Conservation (phyloP, 1,140 invertebrate genomes). For the Vollenhovia emeryi region DNA sequence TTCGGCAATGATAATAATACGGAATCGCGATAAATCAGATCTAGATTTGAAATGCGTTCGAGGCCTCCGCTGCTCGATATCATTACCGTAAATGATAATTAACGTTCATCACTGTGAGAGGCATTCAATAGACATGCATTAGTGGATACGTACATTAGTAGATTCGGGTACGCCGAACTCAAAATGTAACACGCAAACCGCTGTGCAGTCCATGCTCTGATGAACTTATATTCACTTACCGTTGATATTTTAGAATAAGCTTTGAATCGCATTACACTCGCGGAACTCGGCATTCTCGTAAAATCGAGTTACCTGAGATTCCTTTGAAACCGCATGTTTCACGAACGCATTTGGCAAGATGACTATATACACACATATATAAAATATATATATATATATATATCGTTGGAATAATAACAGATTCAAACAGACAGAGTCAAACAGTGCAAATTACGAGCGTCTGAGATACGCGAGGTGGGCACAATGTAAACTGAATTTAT, state of each 20-base stretch:
- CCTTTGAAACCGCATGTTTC: conserved; percentile 47
- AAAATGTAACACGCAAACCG: conserved; percentile 48
- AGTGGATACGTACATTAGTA: conserved; percentile 17
- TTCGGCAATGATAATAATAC: background rate
- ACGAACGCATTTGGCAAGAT: conserved; percentile 37
- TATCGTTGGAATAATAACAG: conserved; percentile 41
- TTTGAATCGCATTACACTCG: conserved; percentile 46
- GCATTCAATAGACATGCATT: conserved; percentile 31
- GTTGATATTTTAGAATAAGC: conserved; percentile 58
- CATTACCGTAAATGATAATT: conserved; percentile 38
- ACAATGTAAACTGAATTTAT: conserved; percentile 23
- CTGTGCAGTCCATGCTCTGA: conserved; percentile 40
- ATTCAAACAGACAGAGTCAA: conserved; percentile 27
- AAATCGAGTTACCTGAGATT: conserved; percentile 53
- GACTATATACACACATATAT: conserved; percentile 16
- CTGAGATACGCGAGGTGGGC: background rate
- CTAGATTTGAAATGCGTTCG: background rate
- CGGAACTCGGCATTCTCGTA: conserved; percentile 31
- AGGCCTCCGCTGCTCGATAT: conserved; percentile 2
- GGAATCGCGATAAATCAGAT: background rate
- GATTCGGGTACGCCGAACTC: background rate
- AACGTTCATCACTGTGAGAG: background rate
- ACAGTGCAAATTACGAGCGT: conserved; percentile 34
- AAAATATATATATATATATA: background rate
- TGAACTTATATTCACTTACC: conserved; percentile 50